Conservation (phyloP, 2,888 invertebrate species). For the Standfussiana lucernea region DNA sequence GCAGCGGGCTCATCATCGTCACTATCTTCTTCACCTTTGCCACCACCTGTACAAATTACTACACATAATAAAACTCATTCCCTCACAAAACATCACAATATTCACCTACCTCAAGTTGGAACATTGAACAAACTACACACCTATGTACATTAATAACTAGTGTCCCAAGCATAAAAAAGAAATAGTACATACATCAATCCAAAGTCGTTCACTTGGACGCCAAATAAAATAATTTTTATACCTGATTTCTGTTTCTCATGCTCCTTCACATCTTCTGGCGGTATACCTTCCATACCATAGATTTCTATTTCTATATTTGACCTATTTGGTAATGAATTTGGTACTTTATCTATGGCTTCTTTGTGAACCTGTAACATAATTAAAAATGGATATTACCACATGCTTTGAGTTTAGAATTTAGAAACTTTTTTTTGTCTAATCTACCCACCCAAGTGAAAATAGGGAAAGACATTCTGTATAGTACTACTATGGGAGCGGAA, state of each 20-base stretch:
- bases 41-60: slow-evolving; percentile 87
- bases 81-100: background rate
- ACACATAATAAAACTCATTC: slow-evolving; percentile 39
- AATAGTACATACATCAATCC: slow-evolving; percentile 86
- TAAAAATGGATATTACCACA: slow-evolving; percentile 37
- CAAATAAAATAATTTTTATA: slow-evolving; percentile 82
- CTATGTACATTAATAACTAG: slow-evolving; percentile 80
- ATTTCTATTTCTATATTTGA: slow-evolving; percentile 99
- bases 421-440: slow-evolving; percentile 4
- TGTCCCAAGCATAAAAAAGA: slow-evolving; percentile 82
- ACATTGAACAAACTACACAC: slow-evolving; percentile 81
- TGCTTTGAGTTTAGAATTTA: slow-evolving; percentile 14
- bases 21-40: slow-evolving; percentile 94
- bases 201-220: slow-evolving; percentile 78
- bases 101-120: slow-evolving; percentile 70
- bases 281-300: slow-evolving; percentile 99
- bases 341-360: slow-evolving; percentile 99
- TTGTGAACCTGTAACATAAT: slow-evolving; percentile 96
- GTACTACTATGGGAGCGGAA: slow-evolving; percentile 78
- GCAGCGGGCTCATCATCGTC: slow-evolving; percentile 96
- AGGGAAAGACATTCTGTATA: slow-evolving; percentile 77
- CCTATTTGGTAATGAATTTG: slow-evolving; percentile 99
- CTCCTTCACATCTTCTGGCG: slow-evolving; percentile 97
- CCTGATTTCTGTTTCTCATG: slow-evolving; percentile 97
- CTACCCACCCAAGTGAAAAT: slow-evolving; percentile 72